Percentiles rank a stretch among this genome's conserved stretches.
phyloP scores from a whole-genome alignment of 2,113 vertebrate species.

The Colinus virginianus region DNA sequence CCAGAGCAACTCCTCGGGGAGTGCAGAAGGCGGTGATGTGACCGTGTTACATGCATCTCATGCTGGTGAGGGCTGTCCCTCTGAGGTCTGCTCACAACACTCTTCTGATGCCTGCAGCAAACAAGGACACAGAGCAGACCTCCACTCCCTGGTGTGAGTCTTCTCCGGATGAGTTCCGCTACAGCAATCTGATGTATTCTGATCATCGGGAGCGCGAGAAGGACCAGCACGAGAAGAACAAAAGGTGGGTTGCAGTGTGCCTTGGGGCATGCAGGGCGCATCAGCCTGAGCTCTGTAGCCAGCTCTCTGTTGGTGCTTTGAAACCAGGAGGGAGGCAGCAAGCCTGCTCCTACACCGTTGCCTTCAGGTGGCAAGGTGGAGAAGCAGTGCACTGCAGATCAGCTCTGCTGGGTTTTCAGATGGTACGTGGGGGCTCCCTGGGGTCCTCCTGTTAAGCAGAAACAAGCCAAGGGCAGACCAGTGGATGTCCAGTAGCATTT shows the following conservation, averaged over 20 bases:
- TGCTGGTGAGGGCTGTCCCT: rapidly evolving
- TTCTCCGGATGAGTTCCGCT: conserved; percentile 92
- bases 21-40: background rate
- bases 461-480: background rate
- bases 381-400: background rate
- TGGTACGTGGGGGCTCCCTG: background rate
- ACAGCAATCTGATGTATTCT: conserved; percentile 80
- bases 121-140: conserved; percentile 85
- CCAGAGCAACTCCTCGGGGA: background rate
- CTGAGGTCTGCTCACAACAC: background rate
- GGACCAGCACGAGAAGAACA: conserved; percentile 97
- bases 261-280: rapidly evolving
- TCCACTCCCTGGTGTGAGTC: conserved; percentile 89
- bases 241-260: conserved; percentile 78
- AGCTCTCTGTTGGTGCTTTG: background rate
- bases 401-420: rapidly evolving
- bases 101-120: conserved; percentile 68
- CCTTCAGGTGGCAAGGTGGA: background rate
- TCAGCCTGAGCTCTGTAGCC: background rate
- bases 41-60: rapidly evolving
- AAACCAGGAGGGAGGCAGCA: background rate
- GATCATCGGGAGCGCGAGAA: conserved; percentile 93
- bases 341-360: background rate
- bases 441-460: rapidly evolving
- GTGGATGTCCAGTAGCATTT: background rate